Conservation (phyloP, 1,140 invertebrate species). For the Sesamia nonagrioides region DNA sequence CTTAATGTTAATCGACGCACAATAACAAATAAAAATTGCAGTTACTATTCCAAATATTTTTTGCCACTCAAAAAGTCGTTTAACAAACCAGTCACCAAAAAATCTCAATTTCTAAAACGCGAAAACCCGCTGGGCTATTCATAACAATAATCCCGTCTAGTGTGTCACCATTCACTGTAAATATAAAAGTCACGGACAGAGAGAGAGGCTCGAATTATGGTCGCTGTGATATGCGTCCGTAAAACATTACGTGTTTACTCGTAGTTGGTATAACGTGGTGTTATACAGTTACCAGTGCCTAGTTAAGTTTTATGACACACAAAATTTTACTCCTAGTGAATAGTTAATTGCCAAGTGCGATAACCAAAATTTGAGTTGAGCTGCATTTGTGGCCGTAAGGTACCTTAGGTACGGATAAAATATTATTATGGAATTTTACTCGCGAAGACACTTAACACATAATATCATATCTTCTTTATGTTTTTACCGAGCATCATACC, state of each 20-base stretch:
- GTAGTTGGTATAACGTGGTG: neutral
- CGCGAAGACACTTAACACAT: too few relatives aligned
- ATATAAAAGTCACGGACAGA: conserved; percentile 47
- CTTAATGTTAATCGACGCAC: too few relatives aligned
- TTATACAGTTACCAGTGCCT: neutral
- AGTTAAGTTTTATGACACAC: neutral
- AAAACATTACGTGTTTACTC: conserved; percentile 21
- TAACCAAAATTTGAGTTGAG: too few relatives aligned
- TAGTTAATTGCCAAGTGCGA: too few relatives aligned
- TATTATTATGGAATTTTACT: too few relatives aligned
- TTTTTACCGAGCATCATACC: too few relatives aligned
- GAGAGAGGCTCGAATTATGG: conserved; percentile 36
- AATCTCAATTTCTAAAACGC: conserved; percentile 23
- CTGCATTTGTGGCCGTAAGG: too few relatives aligned
- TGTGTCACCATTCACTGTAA: conserved; percentile 38
- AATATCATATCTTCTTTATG: too few relatives aligned
- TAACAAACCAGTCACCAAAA: neutral
- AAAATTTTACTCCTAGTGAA: too few relatives aligned
- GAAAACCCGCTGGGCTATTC: conserved; percentile 23
- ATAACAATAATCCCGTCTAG: conserved; percentile 43
- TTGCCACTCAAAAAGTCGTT: neutral
- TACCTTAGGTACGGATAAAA: too few relatives aligned
- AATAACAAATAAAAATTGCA: neutral
- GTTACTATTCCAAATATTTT: neutral
- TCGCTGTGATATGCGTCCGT: conserved; percentile 34